phyloP scores from a whole-genome alignment of 2,113 vertebrate genomes.

The Azemiops feae region DNA sequence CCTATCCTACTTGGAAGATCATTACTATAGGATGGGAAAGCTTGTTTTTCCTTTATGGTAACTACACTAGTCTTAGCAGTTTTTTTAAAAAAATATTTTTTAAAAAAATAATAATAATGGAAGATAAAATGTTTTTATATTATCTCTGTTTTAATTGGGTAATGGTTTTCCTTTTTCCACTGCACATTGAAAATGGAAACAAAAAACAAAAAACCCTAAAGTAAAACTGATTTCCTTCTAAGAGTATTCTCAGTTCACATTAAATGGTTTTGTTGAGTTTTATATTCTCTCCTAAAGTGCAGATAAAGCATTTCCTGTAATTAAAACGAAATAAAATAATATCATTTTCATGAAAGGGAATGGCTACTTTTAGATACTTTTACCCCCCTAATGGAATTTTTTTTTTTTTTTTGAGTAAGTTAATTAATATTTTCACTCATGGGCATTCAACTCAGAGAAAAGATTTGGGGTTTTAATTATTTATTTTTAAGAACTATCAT shows the following conservation, averaged over 20 bases:
- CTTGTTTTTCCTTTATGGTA: not conserved
- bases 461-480: not conserved
- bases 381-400: not conserved
- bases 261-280: constrained; percentile 39
- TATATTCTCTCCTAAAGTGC: constrained; percentile 24
- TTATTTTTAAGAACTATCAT: not conserved
- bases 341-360: not conserved
- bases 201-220: not conserved
- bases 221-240: constrained; percentile 10
- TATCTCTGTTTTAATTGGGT: constrained; percentile 23
- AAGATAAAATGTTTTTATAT: constrained; percentile 33
- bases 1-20: not conserved
- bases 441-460: not conserved
- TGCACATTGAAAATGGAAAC: constrained; percentile 22
- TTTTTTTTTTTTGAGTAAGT: not conserved
- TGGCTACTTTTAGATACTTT: not conserved
- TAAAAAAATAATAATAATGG: not conserved
- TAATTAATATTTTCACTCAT: not conserved
- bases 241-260: constrained; percentile 31
- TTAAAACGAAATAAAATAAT: constrained; percentile 18
- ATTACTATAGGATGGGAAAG: not conserved
- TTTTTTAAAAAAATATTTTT: too few relatives aligned
- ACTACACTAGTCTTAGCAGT: not conserved
- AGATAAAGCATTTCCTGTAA: constrained; percentile 41
- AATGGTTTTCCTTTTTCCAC: constrained; percentile 27